Base-by-base conservation (phyloP, 2,113 vertebrate species). In the Grammomys dolichurus region DNA sequence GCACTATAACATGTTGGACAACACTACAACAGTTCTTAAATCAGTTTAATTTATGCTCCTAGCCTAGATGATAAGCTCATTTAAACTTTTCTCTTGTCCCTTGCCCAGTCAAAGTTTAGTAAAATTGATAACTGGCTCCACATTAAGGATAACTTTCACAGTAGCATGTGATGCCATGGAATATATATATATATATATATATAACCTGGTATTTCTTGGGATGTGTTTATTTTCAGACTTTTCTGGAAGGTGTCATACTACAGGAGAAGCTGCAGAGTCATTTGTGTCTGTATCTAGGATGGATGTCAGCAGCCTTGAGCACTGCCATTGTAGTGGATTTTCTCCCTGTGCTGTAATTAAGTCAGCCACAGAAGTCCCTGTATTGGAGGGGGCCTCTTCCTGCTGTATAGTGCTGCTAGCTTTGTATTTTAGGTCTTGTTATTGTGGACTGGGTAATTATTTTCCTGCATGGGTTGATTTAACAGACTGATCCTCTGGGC, bases 401-500 rank as follows among this genome's bases (percentile, higher is more conserved):
- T 73, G 82, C 82, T 46, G 94, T 91, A 48, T 24, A 24, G 56
- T 93, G 6, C 65, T 56, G 0, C 56, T 51, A 70, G n/a, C 87
- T 91, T 95, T 96, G 65, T 95, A 96, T 94, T 84, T 56, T 90
- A 48, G 73, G 91, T 58, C 84, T 26, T 84, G 73, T 86, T 89
- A 89, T 40, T 94, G 93, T 96, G 96, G 31, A 73, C 19, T 6
- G 28, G 72, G 17, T 93, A 10, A 48, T 95, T 92, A 76, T 95
- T 95, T 40, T 95, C 54, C 84, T 54, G 48, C 60, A 1, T 36
- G 51, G 40, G 56, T 93, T 73, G 86, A 65, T 87, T 93, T 95
- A 96, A 91, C 97, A 97, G 87, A 91, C 88, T 91, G 96, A 65
- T 80, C 48, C n/a, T 89, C 54, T 89, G 96, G 92, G 60, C 72